Evolutionary conservation across 2,113 vertebrate species (phyloP).

Genomic region (Pao palembangensis): DNA sequence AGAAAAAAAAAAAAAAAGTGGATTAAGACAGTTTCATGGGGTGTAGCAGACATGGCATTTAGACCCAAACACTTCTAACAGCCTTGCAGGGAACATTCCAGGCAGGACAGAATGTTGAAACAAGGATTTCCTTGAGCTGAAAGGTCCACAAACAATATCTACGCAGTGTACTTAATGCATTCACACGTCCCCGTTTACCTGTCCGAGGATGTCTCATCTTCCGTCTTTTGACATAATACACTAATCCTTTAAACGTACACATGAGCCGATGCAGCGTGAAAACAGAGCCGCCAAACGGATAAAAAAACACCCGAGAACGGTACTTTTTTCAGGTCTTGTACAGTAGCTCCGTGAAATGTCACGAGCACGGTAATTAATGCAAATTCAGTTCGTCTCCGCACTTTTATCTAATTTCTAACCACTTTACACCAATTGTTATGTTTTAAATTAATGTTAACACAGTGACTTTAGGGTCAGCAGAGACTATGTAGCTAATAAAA

Average conservation of each 20-base stretch:
- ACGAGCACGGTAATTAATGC: too few species aligned
- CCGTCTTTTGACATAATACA: slow-evolving; percentile 50
- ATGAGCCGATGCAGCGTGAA: slow-evolving; percentile 25
- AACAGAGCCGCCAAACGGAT: slow-evolving; percentile 34
- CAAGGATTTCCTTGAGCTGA: slow-evolving; percentile 69
- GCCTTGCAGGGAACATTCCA: slow-evolving; percentile 70
- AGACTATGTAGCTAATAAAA: too few species aligned
- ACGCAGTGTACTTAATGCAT: slow-evolving; percentile 60
- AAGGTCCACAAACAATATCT: slow-evolving; percentile 70
- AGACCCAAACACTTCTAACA: slow-evolving; percentile 69
- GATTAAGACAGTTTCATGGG: slow-evolving; percentile 79
- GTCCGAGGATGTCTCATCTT: slow-evolving; percentile 49
- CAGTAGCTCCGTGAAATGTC: too few species aligned
- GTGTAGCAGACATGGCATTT: slow-evolving; percentile 78
- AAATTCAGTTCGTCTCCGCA: too few species aligned
- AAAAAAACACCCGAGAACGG: slow-evolving; percentile 44
- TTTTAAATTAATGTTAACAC: too few species aligned
- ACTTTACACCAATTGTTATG: too few species aligned
- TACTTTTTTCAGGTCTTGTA: slow-evolving; percentile 29
- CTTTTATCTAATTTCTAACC: too few species aligned
- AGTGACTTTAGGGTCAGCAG: too few species aligned
- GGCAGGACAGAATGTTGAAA: slow-evolving; percentile 67
- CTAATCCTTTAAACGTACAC: slow-evolving; percentile 50
- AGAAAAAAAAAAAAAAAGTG: slow-evolving; percentile 55
- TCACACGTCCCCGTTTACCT: slow-evolving; percentile 65